Evolutionary conservation across 2,113 vertebrate species (phyloP), one percentile per base, ranked within the genome.

Genomic region (Bubo bubo): DNA sequence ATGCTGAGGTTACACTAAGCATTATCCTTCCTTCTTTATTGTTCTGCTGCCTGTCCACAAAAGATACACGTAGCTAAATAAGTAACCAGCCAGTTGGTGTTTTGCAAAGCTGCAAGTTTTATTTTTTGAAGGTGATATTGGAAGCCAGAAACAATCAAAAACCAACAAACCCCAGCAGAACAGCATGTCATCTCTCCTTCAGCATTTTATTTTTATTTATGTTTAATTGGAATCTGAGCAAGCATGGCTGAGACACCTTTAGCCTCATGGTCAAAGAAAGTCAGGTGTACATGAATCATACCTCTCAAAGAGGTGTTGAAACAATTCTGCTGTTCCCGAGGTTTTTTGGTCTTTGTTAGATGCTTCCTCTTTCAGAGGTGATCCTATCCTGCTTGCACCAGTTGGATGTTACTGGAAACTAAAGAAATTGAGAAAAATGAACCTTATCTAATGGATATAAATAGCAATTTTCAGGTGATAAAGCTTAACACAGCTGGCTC

Each of bases 151-250:
- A 47, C 8, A 4, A 45, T 80, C 50, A 82, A 32, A 62, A 87
- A 41, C 11, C 12, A 75, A 30, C 86, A 85, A 82, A 85, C 39
- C 50, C 93, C 95, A 90, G 84, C 91, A 93, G 49, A 73, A 86
- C 41, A 81, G 56, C 55, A 32, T 90, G 77, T 50, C 88, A 66
- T 67, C 6, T 75, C 73, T 90, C 60, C 55, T 91, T 94, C 71
- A 64, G 43, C 24, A 14, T 88, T 83, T 92, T 80, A 53, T 73
- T 83, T 83, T 64, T 59, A 45, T 83, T 95, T 90, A 58, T 73
- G 77, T 94, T 91, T 93, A 73, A 89, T 76, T 95, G 72, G 75
- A 89, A 50, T 82, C 86, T 63, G 60, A 94, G 66, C 62, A 76
- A 75, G 67, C 35, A 21, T 66, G 64, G 37, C 58, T 72, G 70